Conservation (phyloP, 2,113 vertebrate species). For the Ageneiosus marmoratus region DNA sequence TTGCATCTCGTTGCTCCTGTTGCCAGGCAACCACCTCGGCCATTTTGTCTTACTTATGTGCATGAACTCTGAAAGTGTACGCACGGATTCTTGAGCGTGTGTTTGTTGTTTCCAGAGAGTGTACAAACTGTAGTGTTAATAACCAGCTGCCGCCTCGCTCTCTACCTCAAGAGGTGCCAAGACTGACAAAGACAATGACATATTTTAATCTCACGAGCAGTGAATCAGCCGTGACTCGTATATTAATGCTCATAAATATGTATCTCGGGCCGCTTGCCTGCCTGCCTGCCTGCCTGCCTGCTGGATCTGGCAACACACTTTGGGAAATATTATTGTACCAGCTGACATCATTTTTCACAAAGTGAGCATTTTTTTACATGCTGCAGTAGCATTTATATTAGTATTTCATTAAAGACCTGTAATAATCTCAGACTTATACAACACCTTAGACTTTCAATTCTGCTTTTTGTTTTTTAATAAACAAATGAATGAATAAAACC, state of each 20-base stretch:
- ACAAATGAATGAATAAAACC: too few species aligned
- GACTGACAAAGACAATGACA: constrained; percentile 34
- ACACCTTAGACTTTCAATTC: too few species aligned
- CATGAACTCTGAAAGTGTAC: constrained; percentile 54
- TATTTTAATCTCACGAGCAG: constrained; percentile 28
- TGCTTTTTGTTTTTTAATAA: too few species aligned
- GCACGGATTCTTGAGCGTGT: constrained; percentile 43
- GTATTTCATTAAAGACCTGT: not conserved
- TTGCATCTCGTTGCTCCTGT: constrained; percentile 44
- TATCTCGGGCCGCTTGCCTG: constrained; percentile 12
- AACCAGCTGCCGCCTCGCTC: constrained; percentile 39
- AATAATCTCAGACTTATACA: not conserved
- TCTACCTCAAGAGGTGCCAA: constrained; percentile 26
- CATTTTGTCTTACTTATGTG: constrained; percentile 56
- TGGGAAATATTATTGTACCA: too few species aligned
- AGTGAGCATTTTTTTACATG: not conserved
- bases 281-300: too few species aligned
- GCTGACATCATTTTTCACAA: not conserved
- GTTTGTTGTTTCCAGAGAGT: constrained; percentile 4
- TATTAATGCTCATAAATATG: constrained; percentile 30
- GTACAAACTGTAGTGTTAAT: constrained; percentile 53
- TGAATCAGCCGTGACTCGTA: constrained; percentile 33
- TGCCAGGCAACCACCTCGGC: constrained; percentile 57
- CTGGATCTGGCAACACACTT: not conserved
- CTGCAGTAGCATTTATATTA: not conserved